These are phyloP conservation scores for Sebastes miniatus DNA, from an alignment of 2,797 vertebrate genomes.

Conservation along the genomic window DNA sequence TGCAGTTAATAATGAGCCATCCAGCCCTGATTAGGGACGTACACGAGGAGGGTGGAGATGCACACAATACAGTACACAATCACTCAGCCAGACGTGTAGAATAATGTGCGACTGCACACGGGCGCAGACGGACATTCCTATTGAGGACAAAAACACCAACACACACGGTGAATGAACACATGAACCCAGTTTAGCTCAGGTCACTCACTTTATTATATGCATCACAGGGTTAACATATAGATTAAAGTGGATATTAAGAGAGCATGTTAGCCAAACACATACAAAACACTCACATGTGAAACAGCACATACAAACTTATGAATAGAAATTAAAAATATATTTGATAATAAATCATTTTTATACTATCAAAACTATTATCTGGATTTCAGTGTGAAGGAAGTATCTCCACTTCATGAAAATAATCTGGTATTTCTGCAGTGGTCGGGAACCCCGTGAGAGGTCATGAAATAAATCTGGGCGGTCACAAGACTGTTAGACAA, in stretches of 20 bases:
- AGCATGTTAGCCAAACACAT: background rate
- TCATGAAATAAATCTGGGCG: background rate
- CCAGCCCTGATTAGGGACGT: conserved; percentile 89
- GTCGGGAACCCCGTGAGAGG: background rate
- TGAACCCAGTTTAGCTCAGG: background rate
- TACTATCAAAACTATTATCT: background rate
- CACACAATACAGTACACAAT: conserved; percentile 59
- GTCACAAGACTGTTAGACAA: background rate
- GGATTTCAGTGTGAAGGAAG: background rate
- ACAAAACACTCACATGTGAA: background rate
- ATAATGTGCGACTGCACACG: conserved; percentile 25
- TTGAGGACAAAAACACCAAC: conserved; percentile 19
- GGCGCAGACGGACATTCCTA: conserved; percentile 38
- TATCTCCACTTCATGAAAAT: background rate
- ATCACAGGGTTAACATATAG: background rate
- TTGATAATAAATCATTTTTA: background rate
- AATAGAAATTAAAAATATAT: background rate
- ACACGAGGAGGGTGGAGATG: conserved; percentile 43
- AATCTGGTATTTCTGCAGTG: background rate
- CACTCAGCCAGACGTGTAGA: conserved; percentile 49
- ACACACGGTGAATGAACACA: background rate
- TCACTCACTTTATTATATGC: background rate
- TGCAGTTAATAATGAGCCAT: conserved; percentile 95
- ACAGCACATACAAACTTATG: background rate
- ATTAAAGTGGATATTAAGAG: background rate